These are phyloP conservation scores for Trachelus troglodyta DNA, from an alignment of 2,888 invertebrate genomes.

Conservation along the genomic window DNA sequence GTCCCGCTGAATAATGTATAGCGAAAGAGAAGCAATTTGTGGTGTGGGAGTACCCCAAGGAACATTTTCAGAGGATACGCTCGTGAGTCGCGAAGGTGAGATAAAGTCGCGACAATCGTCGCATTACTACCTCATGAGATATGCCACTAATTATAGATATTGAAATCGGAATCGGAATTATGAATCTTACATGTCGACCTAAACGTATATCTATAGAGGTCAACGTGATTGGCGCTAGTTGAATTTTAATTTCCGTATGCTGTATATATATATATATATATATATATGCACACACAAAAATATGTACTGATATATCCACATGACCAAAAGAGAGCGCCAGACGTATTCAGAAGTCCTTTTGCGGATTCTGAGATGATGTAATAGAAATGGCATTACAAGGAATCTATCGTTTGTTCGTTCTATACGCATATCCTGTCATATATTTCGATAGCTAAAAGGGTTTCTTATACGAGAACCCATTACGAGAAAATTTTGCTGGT, in stretches of 20 bases:
- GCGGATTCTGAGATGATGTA: neutral
- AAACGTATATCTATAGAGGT: neutral
- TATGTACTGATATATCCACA: neutral
- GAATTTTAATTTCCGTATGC: slow-evolving; percentile 31
- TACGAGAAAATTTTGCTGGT: neutral
- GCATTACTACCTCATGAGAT: neutral
- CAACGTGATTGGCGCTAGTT: neutral
- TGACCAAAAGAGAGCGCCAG: neutral
- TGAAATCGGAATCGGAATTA: slow-evolving; percentile 32
- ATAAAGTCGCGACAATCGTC: neutral
- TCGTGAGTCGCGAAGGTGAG: neutral
- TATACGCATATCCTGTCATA: neutral
- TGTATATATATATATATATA: too few species aligned
- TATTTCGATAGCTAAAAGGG: neutral
- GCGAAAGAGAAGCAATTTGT: neutral
- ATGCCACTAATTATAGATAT: slow-evolving; percentile 37
- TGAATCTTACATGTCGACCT: neutral
- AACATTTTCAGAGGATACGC: neutral
- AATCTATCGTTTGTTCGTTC: neutral
- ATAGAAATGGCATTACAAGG: neutral
- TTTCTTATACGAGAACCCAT: neutral
- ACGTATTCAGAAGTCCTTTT: neutral
- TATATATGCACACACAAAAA: too few species aligned
- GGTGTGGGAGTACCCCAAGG: neutral
- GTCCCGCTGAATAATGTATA: neutral